Evolutionary conservation across 2,888 invertebrate genomes (phyloP).

Genomic region (Leptothorax acervorum): DNA sequence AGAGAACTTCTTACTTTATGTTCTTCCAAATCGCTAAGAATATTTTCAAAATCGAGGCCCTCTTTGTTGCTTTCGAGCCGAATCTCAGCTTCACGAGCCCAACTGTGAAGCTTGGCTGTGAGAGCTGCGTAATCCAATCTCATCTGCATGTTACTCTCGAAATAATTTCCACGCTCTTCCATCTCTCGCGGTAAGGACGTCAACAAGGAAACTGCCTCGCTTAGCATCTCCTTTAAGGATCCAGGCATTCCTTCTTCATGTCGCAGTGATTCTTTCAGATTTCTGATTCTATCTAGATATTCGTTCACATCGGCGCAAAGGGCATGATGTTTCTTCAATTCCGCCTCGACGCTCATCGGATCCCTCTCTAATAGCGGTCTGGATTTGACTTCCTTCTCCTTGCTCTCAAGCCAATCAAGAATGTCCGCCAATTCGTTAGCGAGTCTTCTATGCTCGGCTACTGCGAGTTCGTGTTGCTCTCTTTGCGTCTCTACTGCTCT

Average conservation of each 20-base stretch:
- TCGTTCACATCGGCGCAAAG: constrained; percentile 90
- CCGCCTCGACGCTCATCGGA: constrained; percentile 92
- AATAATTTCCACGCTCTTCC: constrained; percentile 92
- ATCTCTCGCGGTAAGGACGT: constrained; percentile 93
- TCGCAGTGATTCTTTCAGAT: constrained; percentile 90
- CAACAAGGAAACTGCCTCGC: constrained; percentile 93
- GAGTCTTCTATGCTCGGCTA: constrained; percentile 95
- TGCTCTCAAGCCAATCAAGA: constrained; percentile 93
- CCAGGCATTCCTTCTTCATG: constrained; percentile 93
- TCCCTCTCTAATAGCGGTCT: constrained; percentile 93
- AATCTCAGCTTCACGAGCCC: constrained; percentile 94
- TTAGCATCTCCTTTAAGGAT: constrained; percentile 93
- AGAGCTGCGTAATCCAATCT: constrained; percentile 92
- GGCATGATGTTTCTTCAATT: constrained; percentile 91
- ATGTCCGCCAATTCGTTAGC: constrained; percentile 93
- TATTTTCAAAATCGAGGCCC: constrained; percentile 95
- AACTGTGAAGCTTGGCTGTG: constrained; percentile 92
- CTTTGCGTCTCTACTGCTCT: constrained; percentile 94
- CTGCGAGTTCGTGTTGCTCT: constrained; percentile 94
- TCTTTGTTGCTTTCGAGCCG: constrained; percentile 92
- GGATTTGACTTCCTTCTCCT: constrained; percentile 93
- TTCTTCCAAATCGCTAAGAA: constrained; percentile 93
- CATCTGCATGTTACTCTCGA: constrained; percentile 91
- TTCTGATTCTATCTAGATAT: constrained; percentile 90
- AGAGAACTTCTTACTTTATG: constrained; percentile 88